Percentiles rank a stretch among this genome's conserved stretches.
phyloP scores from a whole-genome alignment of 2,113 vertebrate species.

The Cebidichthys violaceus region DNA sequence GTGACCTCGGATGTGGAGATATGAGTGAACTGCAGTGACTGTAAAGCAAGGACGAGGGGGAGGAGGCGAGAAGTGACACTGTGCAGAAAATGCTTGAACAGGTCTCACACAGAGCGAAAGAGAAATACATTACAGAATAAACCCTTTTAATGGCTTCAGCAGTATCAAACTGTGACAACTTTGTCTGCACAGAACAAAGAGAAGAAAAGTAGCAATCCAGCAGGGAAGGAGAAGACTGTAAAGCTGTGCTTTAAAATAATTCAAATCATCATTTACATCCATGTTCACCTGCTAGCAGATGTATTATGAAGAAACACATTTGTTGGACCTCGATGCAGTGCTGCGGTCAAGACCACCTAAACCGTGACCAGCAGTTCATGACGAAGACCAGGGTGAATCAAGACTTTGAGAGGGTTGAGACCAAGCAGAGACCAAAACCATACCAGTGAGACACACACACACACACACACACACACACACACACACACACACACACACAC shows the following conservation, averaged over 20 bases:
- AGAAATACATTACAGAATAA: background rate
- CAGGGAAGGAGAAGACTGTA: background rate
- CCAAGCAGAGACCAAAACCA: too few relatives aligned
- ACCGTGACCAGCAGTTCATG: too few relatives aligned
- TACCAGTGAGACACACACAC: too few relatives aligned
- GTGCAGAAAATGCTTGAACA: background rate
- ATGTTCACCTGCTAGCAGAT: too few relatives aligned
- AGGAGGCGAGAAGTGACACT: background rate
- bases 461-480: too few relatives aligned
- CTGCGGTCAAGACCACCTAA: too few relatives aligned
- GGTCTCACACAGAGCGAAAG: constrained; percentile 3
- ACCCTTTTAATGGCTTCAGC: background rate
- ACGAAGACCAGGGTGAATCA: too few relatives aligned
- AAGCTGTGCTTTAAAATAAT: too few relatives aligned
- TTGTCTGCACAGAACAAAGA: background rate
- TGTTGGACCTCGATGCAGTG: background rate
- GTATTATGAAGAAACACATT: background rate
- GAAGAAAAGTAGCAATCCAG: background rate
- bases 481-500: too few relatives aligned
- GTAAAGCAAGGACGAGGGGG: background rate
- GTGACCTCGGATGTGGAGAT: constrained; percentile 1
- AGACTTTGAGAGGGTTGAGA: too few relatives aligned
- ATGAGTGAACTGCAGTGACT: background rate
- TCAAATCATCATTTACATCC: too few relatives aligned
- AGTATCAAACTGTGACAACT: background rate